phyloP scores from a whole-genome alignment of 1,140 invertebrate genomes.

The Solenopsis invicta region DNA sequence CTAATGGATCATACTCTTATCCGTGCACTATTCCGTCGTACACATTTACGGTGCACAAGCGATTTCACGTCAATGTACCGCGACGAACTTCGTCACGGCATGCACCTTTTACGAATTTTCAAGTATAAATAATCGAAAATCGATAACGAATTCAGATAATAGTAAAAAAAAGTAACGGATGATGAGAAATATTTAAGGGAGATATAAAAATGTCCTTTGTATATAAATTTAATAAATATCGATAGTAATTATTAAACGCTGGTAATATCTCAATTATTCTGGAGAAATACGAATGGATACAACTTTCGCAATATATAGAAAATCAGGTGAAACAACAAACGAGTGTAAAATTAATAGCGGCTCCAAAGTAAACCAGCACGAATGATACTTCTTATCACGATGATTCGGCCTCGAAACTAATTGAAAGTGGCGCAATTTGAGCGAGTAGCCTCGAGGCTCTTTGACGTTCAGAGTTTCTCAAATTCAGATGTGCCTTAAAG shows the following conservation, averaged over 20 bases:
- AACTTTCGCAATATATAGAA: not conserved
- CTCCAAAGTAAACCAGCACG: conserved; percentile 47
- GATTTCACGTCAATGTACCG: conserved; percentile 22
- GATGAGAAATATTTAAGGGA: not conserved
- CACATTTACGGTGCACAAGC: conserved; percentile 51
- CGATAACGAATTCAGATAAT: not conserved
- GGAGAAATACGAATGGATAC: too few species aligned
- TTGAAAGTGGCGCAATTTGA: conserved; percentile 83
- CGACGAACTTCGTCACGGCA: conserved; percentile 22
- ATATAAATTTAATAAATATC: not conserved
- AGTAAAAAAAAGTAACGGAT: not conserved
- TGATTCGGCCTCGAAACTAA: conserved; percentile 82
- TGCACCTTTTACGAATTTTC: conserved; percentile 14
- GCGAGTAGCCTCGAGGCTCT: conserved; percentile 76
- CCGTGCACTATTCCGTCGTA: conserved; percentile 61
- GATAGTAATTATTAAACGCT: not conserved
- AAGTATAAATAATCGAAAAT: conserved; percentile 1
- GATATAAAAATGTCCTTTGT: not conserved
- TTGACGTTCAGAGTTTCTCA: conserved; percentile 46
- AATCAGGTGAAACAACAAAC: conserved; percentile 14
- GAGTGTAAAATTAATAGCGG: conserved; percentile 20
- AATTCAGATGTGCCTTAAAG: not conserved
- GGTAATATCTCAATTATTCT: not conserved
- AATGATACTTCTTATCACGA: conserved; percentile 78
- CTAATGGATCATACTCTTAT: conserved; percentile 77